phyloP scores from a whole-genome alignment of 2,113 vertebrate genomes.

The Rynchops niger region DNA sequence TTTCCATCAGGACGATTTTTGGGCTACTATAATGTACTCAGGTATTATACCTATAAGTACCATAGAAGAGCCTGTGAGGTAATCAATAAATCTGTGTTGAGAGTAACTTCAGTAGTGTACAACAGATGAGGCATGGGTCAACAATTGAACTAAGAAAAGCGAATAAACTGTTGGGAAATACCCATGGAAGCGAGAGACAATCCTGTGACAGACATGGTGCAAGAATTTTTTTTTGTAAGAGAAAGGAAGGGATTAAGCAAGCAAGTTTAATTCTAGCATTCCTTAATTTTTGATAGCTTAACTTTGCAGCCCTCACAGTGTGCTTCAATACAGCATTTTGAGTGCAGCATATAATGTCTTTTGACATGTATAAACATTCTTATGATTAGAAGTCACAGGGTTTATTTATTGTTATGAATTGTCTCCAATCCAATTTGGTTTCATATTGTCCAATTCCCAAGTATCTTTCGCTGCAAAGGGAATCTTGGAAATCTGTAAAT shows the following conservation, averaged over 20 bases:
- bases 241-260: neutral
- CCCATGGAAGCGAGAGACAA: neutral
- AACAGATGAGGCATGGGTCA: neutral
- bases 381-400: neutral
- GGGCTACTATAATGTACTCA: neutral
- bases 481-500: constrained; percentile 41
- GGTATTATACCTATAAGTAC: neutral
- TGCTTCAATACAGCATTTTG: neutral
- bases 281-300: neutral
- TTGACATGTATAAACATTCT: constrained; percentile 28
- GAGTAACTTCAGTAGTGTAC: neutral
- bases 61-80: neutral
- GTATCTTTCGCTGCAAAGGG: constrained; percentile 1
- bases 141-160: neutral
- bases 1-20: neutral
- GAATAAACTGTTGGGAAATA: neutral
- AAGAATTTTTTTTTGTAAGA: neutral
- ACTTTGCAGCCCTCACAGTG: neutral
- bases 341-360: neutral
- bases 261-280: neutral
- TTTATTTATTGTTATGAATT: constrained; percentile 53
- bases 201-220: neutral
- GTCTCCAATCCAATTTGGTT: constrained; percentile 14
- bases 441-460: neutral
- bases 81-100: neutral